These are phyloP conservation scores for Xenentodon cancila DNA, from an alignment of 2,797 vertebrate genomes.

Conservation along the genomic window DNA sequence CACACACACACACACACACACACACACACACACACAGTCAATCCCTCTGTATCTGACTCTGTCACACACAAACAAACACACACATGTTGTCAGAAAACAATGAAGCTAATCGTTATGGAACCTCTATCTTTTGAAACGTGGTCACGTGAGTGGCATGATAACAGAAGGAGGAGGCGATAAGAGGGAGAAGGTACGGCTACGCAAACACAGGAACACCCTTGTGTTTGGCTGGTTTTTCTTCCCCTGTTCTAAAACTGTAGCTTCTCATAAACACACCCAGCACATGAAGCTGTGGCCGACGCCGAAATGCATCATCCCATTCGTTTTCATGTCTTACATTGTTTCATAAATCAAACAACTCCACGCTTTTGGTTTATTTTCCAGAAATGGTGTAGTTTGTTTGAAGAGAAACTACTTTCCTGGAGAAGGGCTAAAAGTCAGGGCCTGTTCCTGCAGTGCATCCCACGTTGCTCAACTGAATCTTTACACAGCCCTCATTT, in stretches of 20 bases:
- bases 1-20: constrained; percentile 2
- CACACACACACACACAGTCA: not conserved
- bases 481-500: not conserved
- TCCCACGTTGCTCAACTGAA: not conserved
- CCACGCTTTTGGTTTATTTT: not conserved
- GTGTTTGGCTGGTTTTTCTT: not conserved
- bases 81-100: constrained; percentile 48
- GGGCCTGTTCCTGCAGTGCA: not conserved
- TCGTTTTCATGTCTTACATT: constrained; percentile 12
- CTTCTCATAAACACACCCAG: constrained; percentile 14
- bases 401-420: not conserved
- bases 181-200: constrained; percentile 31
- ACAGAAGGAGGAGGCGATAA: constrained; percentile 55
- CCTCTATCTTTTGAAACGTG: constrained; percentile 63
- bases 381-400: constrained; percentile 5
- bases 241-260: constrained; percentile 7
- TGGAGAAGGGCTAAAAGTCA: not conserved
- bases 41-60: not conserved
- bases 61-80: constrained; percentile 22
- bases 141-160: constrained; percentile 62
- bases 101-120: constrained; percentile 70
- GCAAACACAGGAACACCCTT: constrained; percentile 23
- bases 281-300: not conserved
- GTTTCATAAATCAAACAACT: constrained; percentile 4
- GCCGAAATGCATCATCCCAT: constrained; percentile 4